Evolutionary conservation across 2,797 vertebrate species (phyloP), one percentile per base, ranked within the genome.

Genomic region (Uromys caudimaculatus): DNA sequence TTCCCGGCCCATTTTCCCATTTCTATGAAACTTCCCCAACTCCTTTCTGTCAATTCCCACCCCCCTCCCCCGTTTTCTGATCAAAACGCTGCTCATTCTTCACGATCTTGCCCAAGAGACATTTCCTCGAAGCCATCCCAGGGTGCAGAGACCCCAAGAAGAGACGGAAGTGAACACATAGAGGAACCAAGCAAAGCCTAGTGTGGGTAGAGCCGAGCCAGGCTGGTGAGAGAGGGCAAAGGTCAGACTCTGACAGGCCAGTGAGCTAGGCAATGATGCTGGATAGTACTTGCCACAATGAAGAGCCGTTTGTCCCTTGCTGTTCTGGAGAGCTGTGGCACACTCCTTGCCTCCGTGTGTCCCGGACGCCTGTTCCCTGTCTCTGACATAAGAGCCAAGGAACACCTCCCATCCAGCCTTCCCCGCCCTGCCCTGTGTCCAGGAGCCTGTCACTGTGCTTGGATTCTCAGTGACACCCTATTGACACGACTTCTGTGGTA

Each of bases 51-150:
- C 87, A 24, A 76, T 90, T 88, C 19, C 44, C 17, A 11, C 64
- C 13, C 50, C 6, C 56, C 17, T 23, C 47, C 44, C 19, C 92
- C 52, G 71, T 50, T 71, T 44, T 88, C 87, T 91, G 21, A 58
- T 60, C 78, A n/a, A n/a, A 89, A 95, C 84, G 50, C 38, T 94
- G 23, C 38, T 44, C 41, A 38, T 78, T 58, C 62, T 75, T 95
- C 54, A 81, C 91, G 24, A 41, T 10, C 19, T 64, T 86, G 29
- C 24, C 81, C 41, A 92, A 81, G 94, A 71, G 79, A 62, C 21
- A 24, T 67, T 62, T 81, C 50, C 35, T 29, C 56, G 69, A 94
- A 89, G 27, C 41, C 24, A 92, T 64, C 50, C n/a, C 41, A 58
- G 27, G 50, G 11, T 78, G 23, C 29, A 60, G 21, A 95, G 54